These are phyloP conservation scores for Ceyx cyanopectus DNA, from an alignment of 2,113 vertebrate species.

Conservation along the genomic window DNA sequence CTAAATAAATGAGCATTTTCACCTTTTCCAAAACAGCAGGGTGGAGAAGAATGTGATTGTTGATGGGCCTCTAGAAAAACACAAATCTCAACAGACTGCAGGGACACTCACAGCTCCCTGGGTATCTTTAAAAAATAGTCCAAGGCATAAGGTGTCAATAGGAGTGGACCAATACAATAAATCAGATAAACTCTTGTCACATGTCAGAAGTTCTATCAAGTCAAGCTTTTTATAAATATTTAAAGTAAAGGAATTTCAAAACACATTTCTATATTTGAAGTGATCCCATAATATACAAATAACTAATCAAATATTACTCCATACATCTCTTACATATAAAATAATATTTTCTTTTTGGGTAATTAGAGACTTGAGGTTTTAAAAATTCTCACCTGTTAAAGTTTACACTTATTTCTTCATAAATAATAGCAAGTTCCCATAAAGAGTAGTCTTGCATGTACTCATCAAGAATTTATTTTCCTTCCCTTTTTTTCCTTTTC, in stretches of 20 bases:
- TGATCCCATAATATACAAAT: background rate
- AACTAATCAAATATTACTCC: background rate
- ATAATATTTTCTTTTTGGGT: background rate
- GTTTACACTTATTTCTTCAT: background rate
- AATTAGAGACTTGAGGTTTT: background rate
- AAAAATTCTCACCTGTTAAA: background rate
- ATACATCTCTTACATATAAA: background rate
- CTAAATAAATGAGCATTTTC: background rate
- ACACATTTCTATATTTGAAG: background rate
- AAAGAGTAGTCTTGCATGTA: background rate
- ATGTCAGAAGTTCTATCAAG: background rate
- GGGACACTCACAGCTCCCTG: background rate
- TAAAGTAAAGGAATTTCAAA: background rate
- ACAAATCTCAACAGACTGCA: background rate
- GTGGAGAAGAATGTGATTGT: background rate
- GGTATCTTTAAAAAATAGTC: background rate
- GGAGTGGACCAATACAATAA: background rate
- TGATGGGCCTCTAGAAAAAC: background rate
- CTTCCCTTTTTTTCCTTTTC: background rate
- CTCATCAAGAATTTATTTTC: background rate
- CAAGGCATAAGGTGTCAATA: background rate
- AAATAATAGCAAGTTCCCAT: background rate
- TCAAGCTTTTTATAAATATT: background rate
- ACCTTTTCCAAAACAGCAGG: background rate
- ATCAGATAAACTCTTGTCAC: background rate